Evolutionary conservation across 2,888 invertebrate genomes (phyloP), one percentile per base, ranked within the genome.

Genomic region (Metopia argyrocephala): DNA sequence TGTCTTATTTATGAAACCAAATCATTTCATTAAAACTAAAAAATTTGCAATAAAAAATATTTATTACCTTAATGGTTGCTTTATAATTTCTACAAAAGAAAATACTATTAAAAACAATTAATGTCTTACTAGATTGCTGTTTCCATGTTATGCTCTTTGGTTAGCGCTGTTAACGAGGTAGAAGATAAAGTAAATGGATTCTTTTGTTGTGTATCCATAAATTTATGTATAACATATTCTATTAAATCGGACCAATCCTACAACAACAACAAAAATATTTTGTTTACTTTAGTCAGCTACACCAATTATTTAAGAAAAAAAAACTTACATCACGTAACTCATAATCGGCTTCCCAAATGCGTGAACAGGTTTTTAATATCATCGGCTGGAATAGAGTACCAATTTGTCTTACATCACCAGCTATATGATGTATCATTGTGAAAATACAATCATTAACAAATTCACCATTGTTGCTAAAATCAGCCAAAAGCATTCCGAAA

Each of bases 241-340:
- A 96, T 94, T 50, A 96, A 91, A 90, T 96, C 96, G 0, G 94
- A 93, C 95, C 96, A 96, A 87, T 96, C 96, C 95, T 96, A 85
- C 2, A 31, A 9, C 7, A 3, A 2, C 4, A 12, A 38, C 3
- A 38, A 4, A 38, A 1, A 12, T 38, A 38, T 2, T 12, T 1
- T 1, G 38, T 38, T 15, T 9, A 12, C 38, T 38, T 3, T 1
- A 38, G 15, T 12, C 1, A 38, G 38, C 38, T 12, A 4, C 31
- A 0, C 12, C 7, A 12, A 38, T 3, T 15, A 38, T 1, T 15
- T 12, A 3, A 38, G n/a, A n/a, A n/a, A n/a, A 3, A 38, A 15
- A 76, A 69, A 91, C 93, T 92, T 91, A 95, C 95, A 88, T 95
- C 95, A 89, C 94, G 94, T 69, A 95, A 91, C 87, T 94, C 93